Evolutionary conservation across 2,888 invertebrate genomes (phyloP).

Genomic region (Cosmopolites sordidus): DNA sequence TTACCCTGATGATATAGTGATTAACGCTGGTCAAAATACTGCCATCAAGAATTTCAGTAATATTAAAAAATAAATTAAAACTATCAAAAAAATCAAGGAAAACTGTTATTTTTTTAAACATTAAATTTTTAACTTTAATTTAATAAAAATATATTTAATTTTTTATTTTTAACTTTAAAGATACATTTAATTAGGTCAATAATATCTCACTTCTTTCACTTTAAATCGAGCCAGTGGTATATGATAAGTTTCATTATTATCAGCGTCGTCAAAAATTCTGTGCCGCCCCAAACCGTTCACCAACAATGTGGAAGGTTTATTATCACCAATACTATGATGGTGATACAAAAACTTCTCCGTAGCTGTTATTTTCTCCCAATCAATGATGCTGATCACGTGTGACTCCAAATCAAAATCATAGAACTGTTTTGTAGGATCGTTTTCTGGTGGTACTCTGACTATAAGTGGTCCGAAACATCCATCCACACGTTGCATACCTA

Average conservation of each 20-base stretch:
- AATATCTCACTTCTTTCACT: conserved; percentile 63
- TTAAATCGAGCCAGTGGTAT: conserved; percentile 62
- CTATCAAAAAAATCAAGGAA: too few relatives aligned
- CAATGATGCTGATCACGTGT: conserved; percentile 72
- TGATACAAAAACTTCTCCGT: conserved; percentile 76
- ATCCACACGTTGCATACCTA: conserved; percentile 80
- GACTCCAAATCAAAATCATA: conserved; percentile 78
- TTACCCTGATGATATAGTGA: too few relatives aligned
- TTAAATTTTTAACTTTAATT: too few relatives aligned
- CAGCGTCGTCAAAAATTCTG: conserved; percentile 41
- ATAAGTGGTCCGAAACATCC: conserved; percentile 78
- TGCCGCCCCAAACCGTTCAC: conserved; percentile 77
- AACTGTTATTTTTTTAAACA: too few relatives aligned
- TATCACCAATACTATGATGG: conserved; percentile 76
- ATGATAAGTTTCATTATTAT: conserved; percentile 45
- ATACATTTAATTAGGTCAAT: too few relatives aligned
- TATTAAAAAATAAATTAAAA: too few relatives aligned
- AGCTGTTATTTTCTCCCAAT: conserved; percentile 75
- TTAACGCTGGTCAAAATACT: too few relatives aligned
- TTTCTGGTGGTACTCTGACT: conserved; percentile 62
- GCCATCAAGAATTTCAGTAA: too few relatives aligned
- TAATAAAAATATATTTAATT: background rate
- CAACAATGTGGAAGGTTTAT: conserved; percentile 75
- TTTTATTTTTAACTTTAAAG: background rate
- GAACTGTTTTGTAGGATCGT: conserved; percentile 60